phyloP scores from a whole-genome alignment of 2,113 vertebrate species.

The Pelvicachromis taeniatus region DNA sequence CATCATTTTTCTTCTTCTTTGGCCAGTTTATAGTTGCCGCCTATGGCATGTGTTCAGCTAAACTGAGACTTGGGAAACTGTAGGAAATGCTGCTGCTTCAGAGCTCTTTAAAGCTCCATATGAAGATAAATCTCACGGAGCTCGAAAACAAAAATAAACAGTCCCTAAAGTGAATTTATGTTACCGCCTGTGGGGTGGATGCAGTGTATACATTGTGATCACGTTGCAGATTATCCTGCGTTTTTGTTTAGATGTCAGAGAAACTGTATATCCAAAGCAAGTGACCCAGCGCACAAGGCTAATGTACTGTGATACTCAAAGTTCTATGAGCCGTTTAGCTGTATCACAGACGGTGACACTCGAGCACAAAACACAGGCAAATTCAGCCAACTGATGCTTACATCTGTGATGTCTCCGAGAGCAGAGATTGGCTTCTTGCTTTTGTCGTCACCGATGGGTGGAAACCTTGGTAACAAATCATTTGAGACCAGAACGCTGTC shows the following conservation, averaged over 20 bases:
- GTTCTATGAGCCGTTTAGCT: background rate
- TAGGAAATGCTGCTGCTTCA: background rate
- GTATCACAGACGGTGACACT: background rate
- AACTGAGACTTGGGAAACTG: background rate
- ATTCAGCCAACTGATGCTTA: background rate
- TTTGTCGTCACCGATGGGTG: conserved; percentile 37
- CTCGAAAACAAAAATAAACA: background rate
- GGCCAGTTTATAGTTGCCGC: background rate
- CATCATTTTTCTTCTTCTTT: background rate
- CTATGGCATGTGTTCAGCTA: background rate
- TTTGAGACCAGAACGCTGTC: conserved; percentile 15
- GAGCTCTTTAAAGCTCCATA: background rate
- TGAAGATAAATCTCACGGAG: background rate
- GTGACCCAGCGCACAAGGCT: background rate
- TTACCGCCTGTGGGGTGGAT: background rate
- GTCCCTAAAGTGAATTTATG: background rate
- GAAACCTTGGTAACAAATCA: conserved; percentile 49
- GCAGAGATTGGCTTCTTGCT: conserved; percentile 19
- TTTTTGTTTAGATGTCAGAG: background rate
- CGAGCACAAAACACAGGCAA: background rate
- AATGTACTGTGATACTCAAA: background rate
- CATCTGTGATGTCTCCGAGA: background rate
- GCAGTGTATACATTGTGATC: background rate
- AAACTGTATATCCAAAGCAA: background rate
- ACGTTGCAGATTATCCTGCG: background rate